Evolutionary conservation across 2,888 invertebrate species (phyloP), one percentile per base, ranked within the genome.

Genomic region (Platycnemis pennipes): DNA sequence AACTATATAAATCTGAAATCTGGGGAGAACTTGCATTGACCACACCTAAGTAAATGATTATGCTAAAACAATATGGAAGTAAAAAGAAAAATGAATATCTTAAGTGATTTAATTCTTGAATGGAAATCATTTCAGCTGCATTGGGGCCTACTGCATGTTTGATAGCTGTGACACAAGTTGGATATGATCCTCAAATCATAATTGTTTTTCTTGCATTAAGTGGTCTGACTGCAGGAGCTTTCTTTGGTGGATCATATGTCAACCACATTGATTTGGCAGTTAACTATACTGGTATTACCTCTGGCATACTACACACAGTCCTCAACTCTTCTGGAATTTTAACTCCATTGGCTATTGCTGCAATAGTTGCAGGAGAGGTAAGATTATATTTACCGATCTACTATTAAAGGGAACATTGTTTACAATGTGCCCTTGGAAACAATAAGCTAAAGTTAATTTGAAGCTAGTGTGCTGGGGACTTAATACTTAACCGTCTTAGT

Each of bases 221-320:
- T 44, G 91, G 91, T 16, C 19, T 91, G 4, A 7, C 44, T 0
- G 11, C 63, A 8, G 91, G 56, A 63, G 56, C 63, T 37, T 91
- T 91, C 91, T 91, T 91, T 44, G 91, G 91, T 69, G 91, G 91
- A 2, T 91, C 91, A 44, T 91, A 91, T 44, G 91, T 91, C 0
- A 91, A 91, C 49, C 91, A 91, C 26, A 63, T 91, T 31, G 91
- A 91, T n/a, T 63, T 91, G 63, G 91, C 91, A 11, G 91, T 91
- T 22, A 91, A 91, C 44, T 91, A 56, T n/a, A 53, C 63, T 0
- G 91, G 91, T 0, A 37, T 63, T 22, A 44, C 63, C 5, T 56
- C 91, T 69, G 91, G 91, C 8, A 91, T 91, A 26, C 91, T 91
- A 13, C 91, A 91, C 37, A 91, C 91, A 0, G 26, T 91, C 13